These are phyloP conservation scores for Helobdella robusta DNA, from an alignment of 2,888 invertebrate species.

Conservation along the genomic window DNA sequence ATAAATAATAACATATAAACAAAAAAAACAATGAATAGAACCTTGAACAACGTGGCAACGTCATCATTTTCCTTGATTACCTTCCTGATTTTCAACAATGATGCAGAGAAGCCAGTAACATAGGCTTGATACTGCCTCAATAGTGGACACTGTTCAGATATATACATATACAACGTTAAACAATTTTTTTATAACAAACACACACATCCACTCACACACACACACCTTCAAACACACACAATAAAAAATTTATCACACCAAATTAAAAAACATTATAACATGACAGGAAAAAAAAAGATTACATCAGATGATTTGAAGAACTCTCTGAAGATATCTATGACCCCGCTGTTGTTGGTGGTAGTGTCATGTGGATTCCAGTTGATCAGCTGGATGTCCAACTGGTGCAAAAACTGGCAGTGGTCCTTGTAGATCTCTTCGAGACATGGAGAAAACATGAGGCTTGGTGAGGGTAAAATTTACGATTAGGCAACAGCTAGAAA, in stretches of 20 bases:
- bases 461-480: too few relatives aligned
- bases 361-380: constrained; percentile 48
- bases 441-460: constrained; percentile 49
- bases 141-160: constrained; percentile 46
- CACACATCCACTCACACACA: not conserved
- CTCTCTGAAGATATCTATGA: constrained; percentile 49
- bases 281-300: constrained; percentile 15
- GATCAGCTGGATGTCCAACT: constrained; percentile 47
- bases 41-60: constrained; percentile 49
- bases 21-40: constrained; percentile 28
- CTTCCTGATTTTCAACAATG: constrained; percentile 49
- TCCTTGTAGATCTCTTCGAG: constrained; percentile 49
- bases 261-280: constrained; percentile 4
- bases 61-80: constrained; percentile 44
- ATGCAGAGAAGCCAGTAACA: constrained; percentile 50
- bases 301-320: constrained; percentile 42
- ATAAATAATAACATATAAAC: not conserved
- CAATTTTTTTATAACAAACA: not conserved
- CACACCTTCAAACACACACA: too few relatives aligned
- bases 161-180: too few relatives aligned
- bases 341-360: constrained; percentile 44
- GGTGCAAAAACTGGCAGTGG: constrained; percentile 48
- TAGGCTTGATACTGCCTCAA: constrained; percentile 50
- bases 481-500: too few relatives aligned
- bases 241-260: not conserved